Base-by-base conservation (phyloP, 2,888 invertebrate genomes). In the Octodonta nipae region DNA sequence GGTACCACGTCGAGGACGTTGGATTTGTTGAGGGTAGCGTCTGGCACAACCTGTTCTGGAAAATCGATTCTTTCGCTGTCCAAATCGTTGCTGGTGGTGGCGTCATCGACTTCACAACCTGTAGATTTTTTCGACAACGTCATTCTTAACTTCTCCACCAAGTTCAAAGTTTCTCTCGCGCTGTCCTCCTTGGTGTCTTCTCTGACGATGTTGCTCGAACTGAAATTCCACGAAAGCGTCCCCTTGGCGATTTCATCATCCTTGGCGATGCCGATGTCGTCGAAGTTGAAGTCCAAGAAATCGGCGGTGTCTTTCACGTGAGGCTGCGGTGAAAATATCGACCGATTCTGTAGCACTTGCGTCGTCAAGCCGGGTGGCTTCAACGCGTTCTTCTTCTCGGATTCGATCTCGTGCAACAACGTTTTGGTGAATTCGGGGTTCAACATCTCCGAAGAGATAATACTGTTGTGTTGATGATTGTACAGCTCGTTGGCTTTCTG, bases 141-240 rank as follows among this genome's bases (percentile, higher is more conserved):
- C 70, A 78, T 71, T 29, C 87, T 68, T 11, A 89, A 63, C 51
- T 88, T 84, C 52, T 87, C 84, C 3, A 89, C 82, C 15, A 89
- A 66, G 61, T 85, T 79, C 37, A 83, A 64, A 0, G 88, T 88
- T 55, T 85, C 87, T 40, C 82, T 70, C 0, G 82, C 81, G 46
- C 81, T 81, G 49, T 82, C 81, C 56, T 87, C 87, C 52, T 81
- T 81, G 2, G 79, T 75, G 53, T 83, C 82, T 52, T 81, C 81
- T 51, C 79, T 78, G 51, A 79, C 76, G 41, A 79, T 36, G 63
- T 50, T 75, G 41, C 76, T 22, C 26, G 72, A 71, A 42, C 71
- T 73, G 35, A 76, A 73, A 4, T 71, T 69, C 54, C 79, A 80
- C 1, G 67, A 60, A 7, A 71, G 55, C 0, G 76, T 71, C 1